A percentile compares a stretch with the other conserved stretches of the same genome.
phyloP scores from a whole-genome alignment of 2,113 vertebrate species.

The Cnemophilus loriae region DNA sequence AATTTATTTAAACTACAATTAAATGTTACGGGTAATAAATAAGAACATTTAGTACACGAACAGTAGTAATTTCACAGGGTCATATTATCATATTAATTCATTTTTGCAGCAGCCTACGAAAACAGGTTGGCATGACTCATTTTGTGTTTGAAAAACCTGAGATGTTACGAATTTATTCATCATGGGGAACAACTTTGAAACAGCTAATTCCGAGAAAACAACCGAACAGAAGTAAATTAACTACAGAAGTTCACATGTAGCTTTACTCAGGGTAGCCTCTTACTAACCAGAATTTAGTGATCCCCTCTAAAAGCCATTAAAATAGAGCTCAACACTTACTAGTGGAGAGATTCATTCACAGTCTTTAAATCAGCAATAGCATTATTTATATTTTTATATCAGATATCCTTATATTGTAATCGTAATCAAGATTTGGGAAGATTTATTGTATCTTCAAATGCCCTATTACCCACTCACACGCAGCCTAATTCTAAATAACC shows the following conservation, averaged over 20 bases:
- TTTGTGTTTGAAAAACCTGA: neutral
- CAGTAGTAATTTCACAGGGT: neutral
- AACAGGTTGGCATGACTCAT: neutral
- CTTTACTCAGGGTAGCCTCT: neutral
- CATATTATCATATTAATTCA: conserved; percentile 3
- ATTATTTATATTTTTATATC: neutral
- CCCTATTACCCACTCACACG: neutral
- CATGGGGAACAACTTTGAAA: neutral
- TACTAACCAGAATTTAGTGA: neutral
- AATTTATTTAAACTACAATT: conserved; percentile 7
- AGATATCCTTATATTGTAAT: neutral
- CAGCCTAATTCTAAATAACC: neutral
- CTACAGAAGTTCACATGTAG: neutral
- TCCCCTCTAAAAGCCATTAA: neutral
- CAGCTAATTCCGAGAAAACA: neutral
- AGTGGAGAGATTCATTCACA: neutral
- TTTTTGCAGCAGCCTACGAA: neutral
- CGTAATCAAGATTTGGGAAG: neutral
- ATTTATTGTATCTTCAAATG: neutral
- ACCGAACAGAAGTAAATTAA: neutral
- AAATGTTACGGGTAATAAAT: neutral
- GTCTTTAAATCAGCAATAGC: neutral
- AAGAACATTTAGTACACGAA: neutral
- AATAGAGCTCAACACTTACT: neutral
- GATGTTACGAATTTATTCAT: neutral